phyloP scores from a whole-genome alignment of 2,888 invertebrate genomes.

The Craniophora ligustri region DNA sequence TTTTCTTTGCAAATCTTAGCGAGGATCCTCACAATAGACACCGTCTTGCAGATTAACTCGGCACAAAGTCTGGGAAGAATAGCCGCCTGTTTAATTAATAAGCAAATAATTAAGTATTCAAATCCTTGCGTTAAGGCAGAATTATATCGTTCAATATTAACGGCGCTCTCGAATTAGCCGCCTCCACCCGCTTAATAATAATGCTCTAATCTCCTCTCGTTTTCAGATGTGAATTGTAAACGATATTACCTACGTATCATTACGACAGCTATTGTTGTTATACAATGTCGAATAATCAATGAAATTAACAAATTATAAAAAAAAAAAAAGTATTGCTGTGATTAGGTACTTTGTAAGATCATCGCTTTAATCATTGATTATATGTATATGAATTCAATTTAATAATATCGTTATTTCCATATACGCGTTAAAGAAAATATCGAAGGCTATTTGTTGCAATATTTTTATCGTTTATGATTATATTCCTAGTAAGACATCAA shows the following conservation, averaged over 20 bases:
- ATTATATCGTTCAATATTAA: conserved; percentile 53
- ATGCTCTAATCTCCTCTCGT: conserved; percentile 30
- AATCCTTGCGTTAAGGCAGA: conserved; percentile 45
- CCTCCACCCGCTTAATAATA: conserved; percentile 21
- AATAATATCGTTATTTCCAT: too few relatives aligned
- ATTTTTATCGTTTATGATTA: too few relatives aligned
- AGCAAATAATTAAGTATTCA: conserved; percentile 59
- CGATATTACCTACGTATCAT: conserved; percentile 19
- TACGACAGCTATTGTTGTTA: conserved; percentile 7
- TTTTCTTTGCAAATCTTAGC: conserved; percentile 22
- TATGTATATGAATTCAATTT: too few relatives aligned
- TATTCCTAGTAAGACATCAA: too few relatives aligned
- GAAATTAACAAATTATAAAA: conserved; percentile 2
- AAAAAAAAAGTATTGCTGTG: too few relatives aligned
- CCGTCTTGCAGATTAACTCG: conserved; percentile 42
- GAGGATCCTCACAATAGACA: conserved; percentile 29
- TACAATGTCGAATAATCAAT: conserved; percentile 17
- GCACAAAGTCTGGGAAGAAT: conserved; percentile 39
- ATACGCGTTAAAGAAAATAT: too few relatives aligned
- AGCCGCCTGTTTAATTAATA: conserved; percentile 55
- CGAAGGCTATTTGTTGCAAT: too few relatives aligned
- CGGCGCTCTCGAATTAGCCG: conserved; percentile 35
- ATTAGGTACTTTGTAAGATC: too few relatives aligned
- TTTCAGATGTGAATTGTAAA: conserved; percentile 27
- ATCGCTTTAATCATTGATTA: too few relatives aligned